These are phyloP conservation scores for Volucella inanis DNA, from an alignment of 2,888 invertebrate genomes.

Conservation along the genomic window DNA sequence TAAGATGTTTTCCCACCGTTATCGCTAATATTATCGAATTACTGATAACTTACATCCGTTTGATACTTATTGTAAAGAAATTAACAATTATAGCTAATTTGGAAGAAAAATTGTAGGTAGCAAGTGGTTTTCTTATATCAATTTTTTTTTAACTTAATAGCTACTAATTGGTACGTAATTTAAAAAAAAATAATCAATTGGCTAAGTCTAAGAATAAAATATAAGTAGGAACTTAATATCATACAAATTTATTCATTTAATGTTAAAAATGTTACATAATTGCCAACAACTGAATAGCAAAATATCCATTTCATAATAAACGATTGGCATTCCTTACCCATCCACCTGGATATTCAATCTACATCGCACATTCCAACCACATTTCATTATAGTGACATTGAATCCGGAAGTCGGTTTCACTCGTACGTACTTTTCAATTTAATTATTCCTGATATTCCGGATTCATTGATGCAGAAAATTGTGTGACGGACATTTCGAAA, in stretches of 20 bases:
- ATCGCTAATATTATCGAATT: no score
- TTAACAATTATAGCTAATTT: no score
- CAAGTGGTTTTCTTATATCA: no score
- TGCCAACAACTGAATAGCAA: slow-evolving; percentile 25
- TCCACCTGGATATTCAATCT: slow-evolving; percentile 46
- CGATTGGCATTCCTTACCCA: slow-evolving; percentile 26
- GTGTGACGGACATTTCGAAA: slow-evolving; percentile 58
- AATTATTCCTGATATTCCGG: slow-evolving; percentile 64
- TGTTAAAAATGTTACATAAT: slow-evolving; percentile 21
- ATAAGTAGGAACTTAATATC: no score
- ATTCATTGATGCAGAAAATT: slow-evolving; percentile 62
- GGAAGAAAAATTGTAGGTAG: no score
- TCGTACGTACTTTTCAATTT: slow-evolving; percentile 54
- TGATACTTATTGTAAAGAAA: no score
- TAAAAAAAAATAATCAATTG: no score
- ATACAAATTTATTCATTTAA: neutral
- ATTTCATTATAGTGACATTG: slow-evolving; percentile 58
- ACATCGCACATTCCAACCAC: slow-evolving; percentile 51
- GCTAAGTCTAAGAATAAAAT: no score
- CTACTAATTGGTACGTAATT: no score
- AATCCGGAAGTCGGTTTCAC: slow-evolving; percentile 54
- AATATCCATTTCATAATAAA: slow-evolving; percentile 35
- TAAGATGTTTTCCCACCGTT: no score
- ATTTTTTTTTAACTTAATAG: no score
- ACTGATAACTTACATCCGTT: no score